Base-by-base conservation (phyloP, 2,113 vertebrate genomes). In the Ptychochromis oligacanthus region DNA sequence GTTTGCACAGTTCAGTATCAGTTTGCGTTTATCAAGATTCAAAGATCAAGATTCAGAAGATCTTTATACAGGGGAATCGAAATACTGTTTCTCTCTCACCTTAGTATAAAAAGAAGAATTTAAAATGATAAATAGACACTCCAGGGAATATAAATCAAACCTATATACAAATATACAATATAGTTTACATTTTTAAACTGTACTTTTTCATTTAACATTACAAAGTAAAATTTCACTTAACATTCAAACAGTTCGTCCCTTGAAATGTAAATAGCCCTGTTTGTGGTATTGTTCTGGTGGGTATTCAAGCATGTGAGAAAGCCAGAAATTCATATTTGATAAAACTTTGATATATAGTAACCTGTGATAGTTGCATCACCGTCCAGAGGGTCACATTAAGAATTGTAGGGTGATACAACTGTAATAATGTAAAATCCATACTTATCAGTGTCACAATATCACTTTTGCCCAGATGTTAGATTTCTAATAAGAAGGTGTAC, bases 331-430 rank as follows among this genome's bases (percentile, higher is more conserved):
- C 43, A n/a, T n/a, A 43, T 43, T 36, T 65, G 43, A 10, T n/a
- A 34, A 4, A 34, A 34, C 31, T 5, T 34, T 34, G 31, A n/a
- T n/a, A n/a, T n/a, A n/a, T n/a, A n/a, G n/a, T n/a, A n/a, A n/a
- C n/a, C n/a, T n/a, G 43, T 65, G n/a, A 0, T 40, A 65, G n/a
- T n/a, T 43, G 62, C 36, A 20, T 64, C 36, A 64, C 7, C 1
- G 40, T 1, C 61, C 61, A 64, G 36, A 40, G 34, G 61, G 20
- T 64, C n/a, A 64, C 2, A n/a, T 65, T n/a, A n/a, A n/a, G n/a
- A n/a, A n/a, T n/a, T n/a, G 40, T n/a, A 65, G 2, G 7, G 13
- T 24, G 36, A 43, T 65, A n/a, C 62, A 65, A 40, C 62, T 24
- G 36, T 43, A 65, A 43, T 65, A 43, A 65, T 7, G 0, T 43